Evolutionary conservation across 2,113 vertebrate species (phyloP), one percentile per base, ranked within the genome.

Genomic region (Columba livia): DNA sequence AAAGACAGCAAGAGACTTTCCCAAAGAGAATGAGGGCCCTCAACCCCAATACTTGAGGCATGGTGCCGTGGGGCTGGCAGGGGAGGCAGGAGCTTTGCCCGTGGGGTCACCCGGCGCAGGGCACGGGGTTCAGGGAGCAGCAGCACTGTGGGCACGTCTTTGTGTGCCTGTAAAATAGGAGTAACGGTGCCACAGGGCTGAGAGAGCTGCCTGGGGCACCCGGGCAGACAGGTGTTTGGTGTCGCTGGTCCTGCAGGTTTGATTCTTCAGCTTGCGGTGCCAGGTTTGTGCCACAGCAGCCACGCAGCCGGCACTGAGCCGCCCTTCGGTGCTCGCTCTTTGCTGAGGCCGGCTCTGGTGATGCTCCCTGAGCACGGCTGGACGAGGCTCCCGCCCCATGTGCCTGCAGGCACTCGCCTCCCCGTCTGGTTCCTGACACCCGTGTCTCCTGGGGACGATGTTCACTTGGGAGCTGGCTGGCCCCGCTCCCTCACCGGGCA

Each of bases 1-100:
- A 57, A 69, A 20, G 40, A 5, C 11, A 56, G 60, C 0, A 7
- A 6, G 14, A 36, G 32, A 66, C 26, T 48, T 87, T 65, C 50
- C 54, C 64, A 47, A 29, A 32, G 70, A n/a, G 51, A 40, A n/a
- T 0, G 1, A 50, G 72, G 32, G 38, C 31, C 26, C 61, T 29
- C 32, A 60, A 25, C 42, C 6, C 29, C 0, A 0, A 58, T 44
- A 9, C 28, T 19, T 19, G 40, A 1, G 0, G 79, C 19, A 40
- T 47, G 3, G 4, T 4, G 21, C 38, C 16, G 17, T 44, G 1
- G 51, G 32, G 56, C 66, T 74, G 78, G 23, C 9, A 4, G 58
- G 71, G 50, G 32, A 24, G 79, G 16, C 54, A 44, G 79, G 36
- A 74, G 67, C n/a, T 70, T n/a, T 9, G 9, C 70, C 47, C 13